Percentiles rank a stretch among this genome's conserved stretches.
Evolutionary conservation across 1,140 invertebrate genomes (phyloP).

Genomic region (Panagrolaimus sp.): DNA sequence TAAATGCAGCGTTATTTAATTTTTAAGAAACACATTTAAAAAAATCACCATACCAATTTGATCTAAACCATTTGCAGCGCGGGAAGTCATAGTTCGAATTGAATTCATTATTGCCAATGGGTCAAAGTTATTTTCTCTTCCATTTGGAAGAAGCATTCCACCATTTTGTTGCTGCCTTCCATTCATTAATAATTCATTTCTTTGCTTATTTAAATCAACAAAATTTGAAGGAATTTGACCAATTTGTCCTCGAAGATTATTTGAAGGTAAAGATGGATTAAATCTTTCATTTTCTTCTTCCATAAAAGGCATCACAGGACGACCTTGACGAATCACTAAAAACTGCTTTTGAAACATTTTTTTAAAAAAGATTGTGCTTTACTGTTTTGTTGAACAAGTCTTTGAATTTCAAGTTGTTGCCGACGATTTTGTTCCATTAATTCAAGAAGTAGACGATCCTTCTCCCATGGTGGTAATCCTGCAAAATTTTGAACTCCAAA

Average conservation of each 20-base stretch:
- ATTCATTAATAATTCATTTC: background rate
- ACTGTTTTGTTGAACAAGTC: conserved; percentile 7
- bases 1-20: too few species aligned
- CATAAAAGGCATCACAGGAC: background rate
- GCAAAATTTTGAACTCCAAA: background rate
- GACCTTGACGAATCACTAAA: conserved; percentile 1
- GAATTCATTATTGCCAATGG: background rate
- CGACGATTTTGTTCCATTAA: conserved; percentile 2
- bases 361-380: background rate
- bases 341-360: too few species aligned
- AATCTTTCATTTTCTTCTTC: background rate
- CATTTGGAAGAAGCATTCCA: background rate
- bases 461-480: background rate
- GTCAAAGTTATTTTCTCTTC: background rate
- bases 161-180: background rate
- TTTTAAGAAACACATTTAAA: too few species aligned
- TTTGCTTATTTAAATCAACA: too few species aligned
- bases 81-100: background rate
- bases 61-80: background rate
- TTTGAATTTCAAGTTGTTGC: conserved; percentile 4
- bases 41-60: background rate
- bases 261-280: too few species aligned
- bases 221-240: background rate
- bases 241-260: background rate
- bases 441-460: background rate